phyloP scores from a whole-genome alignment of 2,113 vertebrate species.

The Limanda limanda region DNA sequence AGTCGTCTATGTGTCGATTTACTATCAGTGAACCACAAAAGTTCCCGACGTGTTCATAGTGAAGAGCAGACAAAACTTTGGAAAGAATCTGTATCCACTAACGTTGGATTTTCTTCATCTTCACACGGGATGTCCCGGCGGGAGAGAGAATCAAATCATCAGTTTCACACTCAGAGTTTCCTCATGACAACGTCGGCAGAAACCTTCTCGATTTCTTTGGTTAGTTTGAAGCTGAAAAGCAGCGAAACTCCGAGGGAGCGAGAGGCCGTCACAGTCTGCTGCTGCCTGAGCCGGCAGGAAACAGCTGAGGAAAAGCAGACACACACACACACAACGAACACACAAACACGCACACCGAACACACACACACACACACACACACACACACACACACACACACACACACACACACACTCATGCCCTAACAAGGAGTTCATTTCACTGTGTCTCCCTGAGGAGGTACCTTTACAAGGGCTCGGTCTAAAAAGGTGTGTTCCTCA shows the following conservation, averaged over 20 bases:
- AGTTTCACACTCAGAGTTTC: constrained; percentile 41
- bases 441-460: constrained; percentile 74
- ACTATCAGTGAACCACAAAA: no score
- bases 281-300: constrained; percentile 78
- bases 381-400: constrained; percentile 60
- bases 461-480: constrained; percentile 79
- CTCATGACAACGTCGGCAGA: constrained; percentile 28
- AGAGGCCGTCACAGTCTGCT: constrained; percentile 77
- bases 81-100: constrained; percentile 20
- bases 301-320: constrained; percentile 85
- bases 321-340: constrained; percentile 39
- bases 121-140: background rate
- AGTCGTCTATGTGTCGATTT: no score
- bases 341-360: constrained; percentile 58
- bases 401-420: constrained; percentile 54
- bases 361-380: constrained; percentile 62
- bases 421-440: constrained; percentile 83
- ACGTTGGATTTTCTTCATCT: constrained; percentile 11
- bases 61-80: constrained; percentile 3
- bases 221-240: constrained; percentile 45
- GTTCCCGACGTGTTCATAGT: no score
- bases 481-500: constrained; percentile 73
- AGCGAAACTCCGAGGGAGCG: constrained; percentile 29
- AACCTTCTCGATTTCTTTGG: constrained; percentile 18
- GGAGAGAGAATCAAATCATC: constrained; percentile 17